A percentile compares a stretch with the other conserved stretches of the same genome.
Evolutionary conservation across 2,113 vertebrate species (phyloP).

Genomic region (Notechis scutatus): DNA sequence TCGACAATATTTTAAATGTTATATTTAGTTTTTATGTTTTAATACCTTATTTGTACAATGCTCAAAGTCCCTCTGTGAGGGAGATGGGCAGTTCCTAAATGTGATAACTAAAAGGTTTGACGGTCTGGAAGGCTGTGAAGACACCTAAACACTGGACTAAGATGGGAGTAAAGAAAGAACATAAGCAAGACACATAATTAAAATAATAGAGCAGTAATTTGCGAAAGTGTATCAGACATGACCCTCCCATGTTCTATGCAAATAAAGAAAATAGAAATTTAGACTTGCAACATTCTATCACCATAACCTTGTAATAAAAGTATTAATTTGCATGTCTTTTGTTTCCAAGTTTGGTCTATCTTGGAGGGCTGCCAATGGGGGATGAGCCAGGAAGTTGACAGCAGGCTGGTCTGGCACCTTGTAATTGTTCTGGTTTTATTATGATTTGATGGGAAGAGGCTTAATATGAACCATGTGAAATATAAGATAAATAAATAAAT

Average conservation of each 20-base stretch:
- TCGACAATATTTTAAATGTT: background rate
- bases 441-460: background rate
- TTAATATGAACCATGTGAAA: background rate
- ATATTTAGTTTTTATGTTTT: background rate
- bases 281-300: background rate
- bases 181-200: background rate
- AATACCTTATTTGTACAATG: background rate
- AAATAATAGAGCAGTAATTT: background rate
- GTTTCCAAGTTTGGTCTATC: background rate
- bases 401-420: background rate
- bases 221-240: background rate
- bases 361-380: background rate
- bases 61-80: background rate
- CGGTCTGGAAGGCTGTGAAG: background rate
- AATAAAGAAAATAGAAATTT: background rate
- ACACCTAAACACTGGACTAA: background rate
- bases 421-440: background rate
- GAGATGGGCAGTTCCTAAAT: background rate
- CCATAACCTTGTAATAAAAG: background rate
- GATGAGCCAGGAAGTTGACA: background rate
- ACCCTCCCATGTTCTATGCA: background rate
- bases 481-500: background rate
- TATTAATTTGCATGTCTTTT: background rate
- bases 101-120: background rate
- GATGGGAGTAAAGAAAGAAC: background rate